Evolutionary conservation across 2,797 vertebrate genomes (phyloP).

Genomic region (Phrynocephalus guinanensis): DNA sequence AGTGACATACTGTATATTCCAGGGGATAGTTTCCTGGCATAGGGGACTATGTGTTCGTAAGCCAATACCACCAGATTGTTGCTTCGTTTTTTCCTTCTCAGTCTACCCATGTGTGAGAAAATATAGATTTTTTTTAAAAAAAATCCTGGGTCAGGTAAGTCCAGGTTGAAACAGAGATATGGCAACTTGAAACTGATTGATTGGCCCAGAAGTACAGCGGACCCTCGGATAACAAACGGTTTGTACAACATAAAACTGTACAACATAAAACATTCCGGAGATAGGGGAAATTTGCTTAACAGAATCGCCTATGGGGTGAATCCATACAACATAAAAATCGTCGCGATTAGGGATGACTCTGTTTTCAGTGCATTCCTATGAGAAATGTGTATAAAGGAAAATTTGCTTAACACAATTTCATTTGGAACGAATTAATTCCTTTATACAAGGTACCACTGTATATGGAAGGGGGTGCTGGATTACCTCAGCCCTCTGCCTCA

Average conservation of each 20-base stretch:
- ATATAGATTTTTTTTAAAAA: background rate
- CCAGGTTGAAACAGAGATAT: background rate
- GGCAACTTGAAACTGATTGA: constrained; percentile 10
- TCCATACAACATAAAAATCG: no score
- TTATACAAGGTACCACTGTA: no score
- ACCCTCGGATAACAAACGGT: no score
- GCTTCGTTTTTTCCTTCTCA: constrained; percentile 25
- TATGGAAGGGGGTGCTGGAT: background rate
- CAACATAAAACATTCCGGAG: no score
- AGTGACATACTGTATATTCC: constrained; percentile 30
- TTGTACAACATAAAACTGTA: no score
- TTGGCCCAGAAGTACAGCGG: background rate
- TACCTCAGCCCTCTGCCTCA: background rate
- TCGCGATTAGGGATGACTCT: no score
- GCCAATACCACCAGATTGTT: background rate
- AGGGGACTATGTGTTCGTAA: constrained; percentile 15
- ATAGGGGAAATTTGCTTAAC: no score
- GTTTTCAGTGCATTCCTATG: no score
- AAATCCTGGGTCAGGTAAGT: background rate
- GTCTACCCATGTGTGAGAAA: constrained; percentile 4
- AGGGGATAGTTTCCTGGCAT: constrained; percentile 36
- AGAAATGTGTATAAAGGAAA: no score
- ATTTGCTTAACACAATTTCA: no score
- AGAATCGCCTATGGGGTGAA: no score
- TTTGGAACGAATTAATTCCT: no score